Evolutionary conservation across 2,888 invertebrate species (phyloP).

Genomic region (Caradrina clavipalpis): DNA sequence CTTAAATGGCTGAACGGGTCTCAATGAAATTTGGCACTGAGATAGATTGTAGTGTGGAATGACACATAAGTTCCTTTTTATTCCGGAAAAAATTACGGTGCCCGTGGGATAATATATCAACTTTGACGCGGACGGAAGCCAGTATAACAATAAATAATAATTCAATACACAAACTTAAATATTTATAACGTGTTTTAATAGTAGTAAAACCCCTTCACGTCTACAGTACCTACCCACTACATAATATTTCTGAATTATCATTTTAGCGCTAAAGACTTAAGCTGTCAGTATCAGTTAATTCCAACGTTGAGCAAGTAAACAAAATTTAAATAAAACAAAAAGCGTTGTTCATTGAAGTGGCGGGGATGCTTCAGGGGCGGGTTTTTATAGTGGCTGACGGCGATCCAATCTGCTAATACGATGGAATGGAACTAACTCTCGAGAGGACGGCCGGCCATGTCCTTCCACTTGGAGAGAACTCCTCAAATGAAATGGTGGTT

Average conservation of each 20-base stretch:
- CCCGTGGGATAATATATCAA: no score
- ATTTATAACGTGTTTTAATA: no score
- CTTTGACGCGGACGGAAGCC: no score
- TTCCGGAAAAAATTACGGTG: no score
- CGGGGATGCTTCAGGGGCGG: conserved; percentile 59
- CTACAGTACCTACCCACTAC: neutral
- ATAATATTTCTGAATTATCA: conserved; percentile 13
- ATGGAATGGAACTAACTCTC: conserved; percentile 69
- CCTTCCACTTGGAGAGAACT: conserved; percentile 51
- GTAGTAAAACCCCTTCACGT: no score
- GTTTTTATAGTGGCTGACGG: conserved; percentile 69
- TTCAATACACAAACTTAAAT: no score
- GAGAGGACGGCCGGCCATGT: conserved; percentile 59
- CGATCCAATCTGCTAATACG: conserved; percentile 79
- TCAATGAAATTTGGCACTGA: no score
- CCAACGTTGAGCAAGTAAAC: conserved; percentile 58
- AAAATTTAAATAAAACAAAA: conserved; percentile 65
- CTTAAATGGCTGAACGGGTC: no score
- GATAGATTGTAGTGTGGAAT: no score
- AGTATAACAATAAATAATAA: no score
- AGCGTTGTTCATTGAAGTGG: conserved; percentile 65
- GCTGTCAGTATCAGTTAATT: conserved; percentile 52
- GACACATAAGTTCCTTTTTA: no score
- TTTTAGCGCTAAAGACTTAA: conserved; percentile 17
- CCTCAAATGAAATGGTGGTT: conserved; percentile 53